phyloP scores from a whole-genome alignment of 2,113 vertebrate genomes.

The Ursus arctos region DNA sequence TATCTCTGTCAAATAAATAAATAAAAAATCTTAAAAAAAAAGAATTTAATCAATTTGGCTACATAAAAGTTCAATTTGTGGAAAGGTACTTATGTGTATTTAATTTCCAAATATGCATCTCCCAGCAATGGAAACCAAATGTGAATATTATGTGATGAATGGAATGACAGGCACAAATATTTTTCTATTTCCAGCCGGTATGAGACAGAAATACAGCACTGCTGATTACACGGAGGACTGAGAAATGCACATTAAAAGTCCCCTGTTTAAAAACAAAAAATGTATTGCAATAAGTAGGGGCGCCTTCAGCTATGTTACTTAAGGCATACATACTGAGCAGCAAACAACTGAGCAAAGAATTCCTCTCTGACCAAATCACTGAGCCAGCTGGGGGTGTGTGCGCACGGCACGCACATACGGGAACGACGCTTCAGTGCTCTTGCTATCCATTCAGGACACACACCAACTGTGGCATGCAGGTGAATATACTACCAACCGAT shows the following conservation, averaged over 20 bases:
- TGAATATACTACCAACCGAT: neutral
- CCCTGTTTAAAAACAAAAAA: neutral
- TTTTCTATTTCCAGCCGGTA: neutral
- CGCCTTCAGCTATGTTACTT: neutral
- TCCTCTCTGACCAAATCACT: neutral
- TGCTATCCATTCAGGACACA: neutral
- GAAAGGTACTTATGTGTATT: neutral
- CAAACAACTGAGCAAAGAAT: neutral
- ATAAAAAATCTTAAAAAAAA: no score
- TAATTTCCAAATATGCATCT: neutral
- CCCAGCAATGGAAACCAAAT: neutral
- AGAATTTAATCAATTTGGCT: neutral
- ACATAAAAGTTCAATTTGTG: neutral
- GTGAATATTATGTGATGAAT: neutral
- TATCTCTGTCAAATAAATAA: no score
- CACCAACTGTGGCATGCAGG: neutral
- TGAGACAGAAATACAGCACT: conserved; percentile 1
- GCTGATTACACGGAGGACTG: neutral
- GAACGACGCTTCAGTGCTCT: neutral
- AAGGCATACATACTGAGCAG: neutral
- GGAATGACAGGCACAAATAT: neutral
- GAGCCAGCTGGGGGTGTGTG: neutral
- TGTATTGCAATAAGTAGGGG: neutral
- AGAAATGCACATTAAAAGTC: neutral
- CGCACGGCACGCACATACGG: fast-evolving